Conservation (phyloP, 2,113 vertebrate species). For the Lethenteron camtschaticum region DNA sequence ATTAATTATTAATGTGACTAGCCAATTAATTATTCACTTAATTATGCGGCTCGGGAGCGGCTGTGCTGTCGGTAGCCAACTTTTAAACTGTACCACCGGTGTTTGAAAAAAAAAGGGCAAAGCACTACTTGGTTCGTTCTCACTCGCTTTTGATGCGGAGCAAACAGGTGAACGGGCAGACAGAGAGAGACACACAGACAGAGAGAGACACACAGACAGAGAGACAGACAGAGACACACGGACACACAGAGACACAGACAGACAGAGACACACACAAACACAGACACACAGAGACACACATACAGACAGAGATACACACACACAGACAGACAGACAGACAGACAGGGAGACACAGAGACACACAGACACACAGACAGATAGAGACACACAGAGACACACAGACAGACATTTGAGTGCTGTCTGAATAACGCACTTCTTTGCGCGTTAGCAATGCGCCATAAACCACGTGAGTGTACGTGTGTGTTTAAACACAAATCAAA, state of each 20-base stretch:
- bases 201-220: not conserved
- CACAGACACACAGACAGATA: conserved; percentile 7
- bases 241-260: not conserved
- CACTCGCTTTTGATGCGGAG: too few relatives aligned
- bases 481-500: too few relatives aligned
- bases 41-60: too few relatives aligned
- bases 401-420: not conserved
- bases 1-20: too few relatives aligned
- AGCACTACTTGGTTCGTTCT: too few relatives aligned
- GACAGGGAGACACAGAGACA: not conserved
- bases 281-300: not conserved
- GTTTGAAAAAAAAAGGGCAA: too few relatives aligned
- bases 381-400: not conserved
- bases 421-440: not conserved
- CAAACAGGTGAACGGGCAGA: too few relatives aligned
- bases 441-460: not conserved
- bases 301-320: conserved; percentile 1
- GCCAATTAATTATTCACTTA: too few relatives aligned
- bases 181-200: not conserved
- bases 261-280: not conserved
- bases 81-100: too few relatives aligned
- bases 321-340: not conserved
- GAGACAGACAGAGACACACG: not conserved
- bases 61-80: too few relatives aligned
- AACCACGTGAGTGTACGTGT: too few relatives aligned